These are phyloP conservation scores for Cariama cristata DNA, from an alignment of 2,113 vertebrate genomes.

Conservation along the genomic window DNA sequence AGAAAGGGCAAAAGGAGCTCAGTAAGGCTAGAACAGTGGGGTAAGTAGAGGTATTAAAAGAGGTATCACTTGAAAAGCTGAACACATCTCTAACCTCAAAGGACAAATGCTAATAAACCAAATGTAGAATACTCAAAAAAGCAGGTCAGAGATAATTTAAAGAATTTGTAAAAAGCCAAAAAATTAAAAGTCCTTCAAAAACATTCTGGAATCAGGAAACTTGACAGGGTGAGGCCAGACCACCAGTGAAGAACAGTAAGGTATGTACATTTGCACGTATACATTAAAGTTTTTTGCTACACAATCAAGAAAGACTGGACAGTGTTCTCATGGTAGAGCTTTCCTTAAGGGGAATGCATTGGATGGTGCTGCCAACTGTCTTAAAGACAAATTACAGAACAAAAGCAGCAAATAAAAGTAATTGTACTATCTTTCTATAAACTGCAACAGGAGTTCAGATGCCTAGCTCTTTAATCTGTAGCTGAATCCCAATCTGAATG, in stretches of 20 bases:
- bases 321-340: neutral
- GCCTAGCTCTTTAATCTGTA: neutral
- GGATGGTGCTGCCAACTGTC: neutral
- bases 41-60: neutral
- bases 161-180: neutral
- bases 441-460: neutral
- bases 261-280: fast-evolving
- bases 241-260: neutral
- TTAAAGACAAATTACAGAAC: neutral
- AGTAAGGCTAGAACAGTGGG: neutral
- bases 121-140: neutral
- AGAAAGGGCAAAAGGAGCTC: neutral
- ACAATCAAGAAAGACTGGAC: neutral
- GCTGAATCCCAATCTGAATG: neutral
- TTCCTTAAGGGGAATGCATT: neutral
- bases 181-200: neutral
- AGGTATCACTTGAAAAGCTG: neutral
- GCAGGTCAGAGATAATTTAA: neutral
- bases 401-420: neutral
- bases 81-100: neutral
- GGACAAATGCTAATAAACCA: neutral
- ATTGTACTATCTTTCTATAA: neutral
- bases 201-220: neutral
- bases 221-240: neutral
- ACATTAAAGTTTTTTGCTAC: neutral